These are phyloP conservation scores for Oreohelix idahoensis DNA, from an alignment of 1,140 invertebrate genomes.

Conservation along the genomic window DNA sequence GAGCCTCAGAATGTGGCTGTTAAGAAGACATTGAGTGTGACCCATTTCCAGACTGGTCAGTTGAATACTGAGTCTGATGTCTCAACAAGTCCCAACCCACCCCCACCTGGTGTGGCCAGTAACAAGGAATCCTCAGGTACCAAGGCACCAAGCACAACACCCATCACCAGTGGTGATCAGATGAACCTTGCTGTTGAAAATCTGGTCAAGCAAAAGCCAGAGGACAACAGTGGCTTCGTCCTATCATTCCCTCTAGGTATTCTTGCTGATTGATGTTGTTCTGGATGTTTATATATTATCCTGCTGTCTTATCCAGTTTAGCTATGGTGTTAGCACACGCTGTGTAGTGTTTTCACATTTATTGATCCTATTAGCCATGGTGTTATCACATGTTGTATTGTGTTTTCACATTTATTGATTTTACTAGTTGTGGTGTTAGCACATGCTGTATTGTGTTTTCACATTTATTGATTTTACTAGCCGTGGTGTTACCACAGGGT, in stretches of 20 bases:
- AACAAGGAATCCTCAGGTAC: slow-evolving; percentile 1
- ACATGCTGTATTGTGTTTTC: too few species aligned
- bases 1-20: neutral
- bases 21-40: slow-evolving; percentile 15
- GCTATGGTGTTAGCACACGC: too few species aligned
- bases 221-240: slow-evolving; percentile 2
- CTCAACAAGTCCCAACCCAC: slow-evolving; percentile 64
- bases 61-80: slow-evolving; percentile 55
- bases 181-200: neutral
- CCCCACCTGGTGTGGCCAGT: slow-evolving; percentile 51
- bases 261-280: slow-evolving; percentile 5
- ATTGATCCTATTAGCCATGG: too few species aligned
- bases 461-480: too few species aligned
- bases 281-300: neutral
- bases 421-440: too few species aligned
- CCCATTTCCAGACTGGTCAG: neutral
- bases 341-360: too few species aligned
- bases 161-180: slow-evolving; percentile 14
- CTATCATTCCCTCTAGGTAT: slow-evolving; percentile 32
- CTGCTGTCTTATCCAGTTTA: too few species aligned
- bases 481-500: too few species aligned
- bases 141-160: slow-evolving; percentile 44
- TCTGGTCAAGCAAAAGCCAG: neutral
- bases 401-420: too few species aligned
- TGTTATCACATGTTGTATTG: too few species aligned